phyloP scores from a whole-genome alignment of 1,140 invertebrate species.

The Teleopsis dalmanni region DNA sequence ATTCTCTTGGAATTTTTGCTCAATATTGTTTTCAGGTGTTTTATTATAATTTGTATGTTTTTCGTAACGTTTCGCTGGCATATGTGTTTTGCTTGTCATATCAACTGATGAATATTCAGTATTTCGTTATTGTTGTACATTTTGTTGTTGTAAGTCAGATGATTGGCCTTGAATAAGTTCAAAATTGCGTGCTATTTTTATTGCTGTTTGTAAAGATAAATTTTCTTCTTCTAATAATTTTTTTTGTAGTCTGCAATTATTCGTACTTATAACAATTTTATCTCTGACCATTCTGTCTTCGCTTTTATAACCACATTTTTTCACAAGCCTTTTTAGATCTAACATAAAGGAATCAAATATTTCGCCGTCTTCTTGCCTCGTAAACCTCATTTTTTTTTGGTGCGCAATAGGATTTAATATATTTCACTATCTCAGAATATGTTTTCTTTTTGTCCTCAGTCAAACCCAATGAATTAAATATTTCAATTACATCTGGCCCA shows the following conservation, averaged over 20 bases:
- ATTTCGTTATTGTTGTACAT: too few relatives aligned
- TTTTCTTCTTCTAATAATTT: too few relatives aligned
- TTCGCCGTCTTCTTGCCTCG: neutral
- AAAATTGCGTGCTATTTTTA: neutral
- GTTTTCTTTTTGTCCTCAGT: neutral
- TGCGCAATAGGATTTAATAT: neutral
- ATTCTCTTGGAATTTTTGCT: too few relatives aligned
- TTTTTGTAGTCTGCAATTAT: too few relatives aligned
- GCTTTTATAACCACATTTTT: neutral
- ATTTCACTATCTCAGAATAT: neutral
- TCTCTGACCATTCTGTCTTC: slow-evolving; percentile 5
- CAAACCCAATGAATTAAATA: slow-evolving; percentile 1
- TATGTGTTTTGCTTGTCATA: too few relatives aligned
- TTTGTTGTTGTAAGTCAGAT: neutral
- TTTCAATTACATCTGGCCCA: neutral
- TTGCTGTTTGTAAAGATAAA: neutral
- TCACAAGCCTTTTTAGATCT: slow-evolving; percentile 2
- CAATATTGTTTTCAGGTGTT: too few relatives aligned
- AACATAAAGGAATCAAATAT: slow-evolving; percentile 1
- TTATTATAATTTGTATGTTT: too few relatives aligned
- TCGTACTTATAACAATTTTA: neutral
- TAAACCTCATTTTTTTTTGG: slow-evolving; percentile 8
- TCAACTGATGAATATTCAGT: too few relatives aligned
- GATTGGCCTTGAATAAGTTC: neutral
- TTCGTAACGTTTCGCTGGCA: too few relatives aligned